Evolutionary conservation across 2,888 invertebrate species (phyloP).

Genomic region (Drosophila nr. perissopoda): DNA sequence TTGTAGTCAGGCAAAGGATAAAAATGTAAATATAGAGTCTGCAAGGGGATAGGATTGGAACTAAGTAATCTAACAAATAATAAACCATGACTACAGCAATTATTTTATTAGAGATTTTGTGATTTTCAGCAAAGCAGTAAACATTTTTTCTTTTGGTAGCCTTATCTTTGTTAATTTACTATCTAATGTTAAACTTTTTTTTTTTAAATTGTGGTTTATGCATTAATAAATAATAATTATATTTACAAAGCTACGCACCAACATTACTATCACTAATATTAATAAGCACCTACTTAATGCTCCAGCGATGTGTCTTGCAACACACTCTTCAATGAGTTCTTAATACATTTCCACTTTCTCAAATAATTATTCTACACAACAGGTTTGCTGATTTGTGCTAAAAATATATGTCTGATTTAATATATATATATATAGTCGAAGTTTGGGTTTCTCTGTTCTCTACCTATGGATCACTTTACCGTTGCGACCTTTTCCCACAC

Average conservation of each 20-base stretch:
- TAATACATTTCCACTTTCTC: not conserved
- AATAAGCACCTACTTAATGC: not conserved
- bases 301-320: not conserved
- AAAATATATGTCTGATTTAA: not conserved
- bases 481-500: constrained; percentile 26
- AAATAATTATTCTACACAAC: too few species aligned
- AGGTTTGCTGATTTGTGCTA: too few species aligned
- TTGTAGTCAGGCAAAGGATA: not conserved
- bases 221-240: too few species aligned
- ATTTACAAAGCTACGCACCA: too few species aligned
- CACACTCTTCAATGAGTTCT: not conserved
- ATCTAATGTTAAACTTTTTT: not conserved
- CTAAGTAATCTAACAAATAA: not conserved
- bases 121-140: not conserved
- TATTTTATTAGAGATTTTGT: not conserved
- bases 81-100: not conserved
- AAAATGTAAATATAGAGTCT: not conserved
- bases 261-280: not conserved
- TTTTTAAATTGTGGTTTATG: not conserved
- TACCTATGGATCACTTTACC: too few species aligned
- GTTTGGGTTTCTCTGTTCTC: not conserved
- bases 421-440: not conserved
- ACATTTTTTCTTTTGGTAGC: not conserved
- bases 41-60: not conserved
- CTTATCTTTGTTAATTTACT: not conserved